Evolutionary conservation across 2,113 vertebrate genomes (phyloP), one percentile per base, ranked within the genome.

Genomic region (Myodes glareolus): DNA sequence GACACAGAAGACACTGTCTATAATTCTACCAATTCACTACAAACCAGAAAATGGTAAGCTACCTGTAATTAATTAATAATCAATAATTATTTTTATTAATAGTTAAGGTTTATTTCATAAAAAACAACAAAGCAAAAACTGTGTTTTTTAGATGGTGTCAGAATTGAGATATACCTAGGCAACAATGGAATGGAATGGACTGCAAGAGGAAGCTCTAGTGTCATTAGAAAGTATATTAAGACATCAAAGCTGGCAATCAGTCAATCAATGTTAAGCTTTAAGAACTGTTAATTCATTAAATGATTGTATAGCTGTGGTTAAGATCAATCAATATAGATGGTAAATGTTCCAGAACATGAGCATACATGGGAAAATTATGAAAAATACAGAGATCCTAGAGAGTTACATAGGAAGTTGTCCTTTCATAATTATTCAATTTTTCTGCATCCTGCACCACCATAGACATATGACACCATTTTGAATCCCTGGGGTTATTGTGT

Each of bases 201-300:
- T 9, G 0, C 21, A 47, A 5, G 70, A 16, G 23, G n/a, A 27
- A 95, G 75, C 6, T 39, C 5, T 52, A 19, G 75, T 55, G 33
- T 42, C 25, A 55, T 19, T 82, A 42, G 17, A 67, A 94, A 94
- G 1, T 70, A 36, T 27, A 84, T 63, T 85, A 86, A 94, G 72
- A 27, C 29, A 90, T 52, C 47, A 94, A 95, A 96, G 80, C 3
- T 63, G 25, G 13, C 72, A 81, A 77, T 76, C 72, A 90, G 65
- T 78, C 93, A 82, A 31, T 50, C 8, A 93, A 85, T 86, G 3
- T 7, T 14, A 67, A 90, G 12, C 1, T 55, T 1, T 11, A 77
- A 29, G 3, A 29, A 50, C 67, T n/a, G 3, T 88, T 88, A 67
- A 61, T 23, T 82, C 95, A 11, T 85, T 47, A 55, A 88, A 25